phyloP scores from a whole-genome alignment of 2,888 invertebrate species.

The Stegana nigrithorax region DNA sequence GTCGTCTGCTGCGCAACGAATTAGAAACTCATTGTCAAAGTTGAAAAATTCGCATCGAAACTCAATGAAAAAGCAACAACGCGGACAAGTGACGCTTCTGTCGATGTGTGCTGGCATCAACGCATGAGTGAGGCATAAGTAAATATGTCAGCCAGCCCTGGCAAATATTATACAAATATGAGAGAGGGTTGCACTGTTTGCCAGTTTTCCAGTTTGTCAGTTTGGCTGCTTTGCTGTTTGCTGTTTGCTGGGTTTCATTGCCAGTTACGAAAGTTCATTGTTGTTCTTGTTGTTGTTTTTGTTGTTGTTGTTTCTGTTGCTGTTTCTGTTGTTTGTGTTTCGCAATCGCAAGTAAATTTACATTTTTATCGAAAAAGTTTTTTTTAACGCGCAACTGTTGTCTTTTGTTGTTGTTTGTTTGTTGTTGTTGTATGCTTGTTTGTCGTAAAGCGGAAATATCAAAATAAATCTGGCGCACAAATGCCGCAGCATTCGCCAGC shows the following conservation, averaged over 20 bases:
- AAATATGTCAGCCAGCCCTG: no score
- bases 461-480: constrained; percentile 52
- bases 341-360: constrained; percentile 58
- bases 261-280: constrained; percentile 37
- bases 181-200: no score
- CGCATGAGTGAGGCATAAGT: no score
- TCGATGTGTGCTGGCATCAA: no score
- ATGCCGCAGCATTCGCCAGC: no score
- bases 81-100: no score
- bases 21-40: constrained; percentile 21
- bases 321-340: constrained; percentile 46
- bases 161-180: no score
- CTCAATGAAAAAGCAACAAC: constrained; percentile 28
- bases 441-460: constrained; percentile 51
- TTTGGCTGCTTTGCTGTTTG: no score
- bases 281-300: constrained; percentile 34
- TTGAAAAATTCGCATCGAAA: constrained; percentile 44
- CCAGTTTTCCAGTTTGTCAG: no score
- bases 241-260: no score
- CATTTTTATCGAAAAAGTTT: constrained; percentile 63
- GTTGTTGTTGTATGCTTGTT: constrained; percentile 35
- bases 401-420: constrained; percentile 22
- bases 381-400: constrained; percentile 19
- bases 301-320: constrained; percentile 2
- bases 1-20: no score